phyloP scores from a whole-genome alignment of 2,888 invertebrate genomes.

The Tyria jacobaeae region DNA sequence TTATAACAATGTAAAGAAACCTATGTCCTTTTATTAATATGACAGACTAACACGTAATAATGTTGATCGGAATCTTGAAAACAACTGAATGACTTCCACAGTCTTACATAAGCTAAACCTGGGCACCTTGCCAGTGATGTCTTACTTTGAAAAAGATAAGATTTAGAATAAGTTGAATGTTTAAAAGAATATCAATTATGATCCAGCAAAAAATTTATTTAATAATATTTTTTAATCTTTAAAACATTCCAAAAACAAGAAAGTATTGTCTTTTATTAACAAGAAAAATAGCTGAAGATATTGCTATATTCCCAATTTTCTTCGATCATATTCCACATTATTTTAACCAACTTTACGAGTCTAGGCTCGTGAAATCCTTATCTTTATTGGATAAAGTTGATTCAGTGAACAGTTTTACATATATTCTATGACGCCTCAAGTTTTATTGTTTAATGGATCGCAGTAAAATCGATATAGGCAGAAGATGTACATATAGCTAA shows the following conservation, averaged over 20 bases:
- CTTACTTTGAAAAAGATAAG: too few relatives aligned
- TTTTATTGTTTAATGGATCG: constrained; percentile 3
- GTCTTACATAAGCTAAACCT: too few relatives aligned
- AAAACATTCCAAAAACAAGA: not conserved
- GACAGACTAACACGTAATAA: too few relatives aligned
- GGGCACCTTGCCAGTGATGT: too few relatives aligned
- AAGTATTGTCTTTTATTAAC: not conserved
- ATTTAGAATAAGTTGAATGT: too few relatives aligned
- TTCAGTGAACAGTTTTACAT: constrained; percentile 13
- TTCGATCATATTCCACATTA: constrained; percentile 1
- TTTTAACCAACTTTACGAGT: constrained; percentile 11
- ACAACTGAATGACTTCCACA: too few relatives aligned
- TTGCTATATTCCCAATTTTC: not conserved
- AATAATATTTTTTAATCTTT: too few relatives aligned
- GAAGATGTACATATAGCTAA: not conserved
- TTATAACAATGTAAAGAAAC: too few relatives aligned
- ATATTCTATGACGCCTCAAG: constrained; percentile 7
- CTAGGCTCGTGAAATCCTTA: constrained; percentile 11
- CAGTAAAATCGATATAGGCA: not conserved
- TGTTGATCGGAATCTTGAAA: too few relatives aligned
- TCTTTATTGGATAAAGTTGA: constrained; percentile 16
- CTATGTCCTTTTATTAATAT: too few relatives aligned
- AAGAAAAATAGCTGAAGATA: not conserved
- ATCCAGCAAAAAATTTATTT: too few relatives aligned
- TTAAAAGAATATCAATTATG: too few relatives aligned